Evolutionary conservation across 2,888 invertebrate species (phyloP), one percentile per base, ranked within the genome.

Genomic region (Prosopocoilus inquinatus): DNA sequence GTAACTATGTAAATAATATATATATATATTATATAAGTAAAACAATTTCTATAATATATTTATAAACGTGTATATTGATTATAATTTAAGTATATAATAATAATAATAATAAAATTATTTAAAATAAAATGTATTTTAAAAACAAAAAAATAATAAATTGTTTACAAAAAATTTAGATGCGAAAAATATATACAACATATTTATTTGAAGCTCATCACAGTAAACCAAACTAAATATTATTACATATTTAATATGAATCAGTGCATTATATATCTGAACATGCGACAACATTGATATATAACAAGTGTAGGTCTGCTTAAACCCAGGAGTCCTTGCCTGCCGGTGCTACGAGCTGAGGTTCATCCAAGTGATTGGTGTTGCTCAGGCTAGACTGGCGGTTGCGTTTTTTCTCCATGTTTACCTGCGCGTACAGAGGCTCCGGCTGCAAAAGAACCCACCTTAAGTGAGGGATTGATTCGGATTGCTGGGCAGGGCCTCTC

Each of bases 361-460:
- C 73, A 47, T 71, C 69, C 60, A 75, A 64, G 62, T 75, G 73
- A 59, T 75, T 76, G 48, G 66, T 65, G 60, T 69, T 70, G 50
- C 69, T 68, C 52, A 77, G 70, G 63, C 76, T 77, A 36, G 76
- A 74, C 64, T 78, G 78, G 41, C 82, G 78, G 67, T 82, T 82
- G 65, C 82, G 81, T 70, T 85, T 85, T 74, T 83, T 84, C 69
- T 84, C 84, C 71, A 84, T 79, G 69, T 85, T 84, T 62, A 85
- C 84, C 77, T 85, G 84, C 65, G 85, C 85, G 73, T 85, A 85
- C 50, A 85, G 77, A 45, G 85, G 84, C 71, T 85, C 85, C 66
- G 74, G 75, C 74, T 76, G 71, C 55, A 73, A 76, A 69, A 67
- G 63, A 64, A 60, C 61, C 60, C 53, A 57, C 59, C 55, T 61